Evolutionary conservation across 2,113 vertebrate genomes (phyloP).

Genomic region (Urocolius indicus): DNA sequence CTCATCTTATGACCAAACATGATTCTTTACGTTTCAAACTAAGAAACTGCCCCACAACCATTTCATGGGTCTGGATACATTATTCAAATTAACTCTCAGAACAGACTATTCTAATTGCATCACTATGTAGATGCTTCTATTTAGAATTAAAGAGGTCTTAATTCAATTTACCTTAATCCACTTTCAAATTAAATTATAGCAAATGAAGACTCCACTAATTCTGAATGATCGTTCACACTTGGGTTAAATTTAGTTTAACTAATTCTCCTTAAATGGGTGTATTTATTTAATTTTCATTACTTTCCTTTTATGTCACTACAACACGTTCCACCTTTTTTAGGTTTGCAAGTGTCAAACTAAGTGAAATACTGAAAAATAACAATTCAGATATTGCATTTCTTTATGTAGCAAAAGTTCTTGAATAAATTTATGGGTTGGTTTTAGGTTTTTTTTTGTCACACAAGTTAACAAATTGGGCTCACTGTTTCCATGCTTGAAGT

Average conservation of each 20-base stretch:
- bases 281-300: constrained; percentile 21
- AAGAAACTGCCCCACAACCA: background rate
- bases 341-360: background rate
- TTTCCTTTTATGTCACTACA: background rate
- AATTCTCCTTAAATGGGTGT: background rate
- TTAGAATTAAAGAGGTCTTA: constrained; percentile 39
- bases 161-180: constrained; percentile 64
- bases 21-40: background rate
- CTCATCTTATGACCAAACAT: background rate
- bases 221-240: constrained; percentile 46
- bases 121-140: constrained; percentile 29
- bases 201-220: constrained; percentile 55
- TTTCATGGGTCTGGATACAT: background rate
- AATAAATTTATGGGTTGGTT: background rate
- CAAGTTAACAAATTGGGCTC: background rate
- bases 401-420: background rate
- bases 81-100: constrained; percentile 24
- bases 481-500: background rate
- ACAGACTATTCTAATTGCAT: constrained; percentile 21
- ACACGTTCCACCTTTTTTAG: background rate
- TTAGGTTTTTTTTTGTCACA: background rate
- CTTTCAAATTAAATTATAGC: constrained; percentile 42
- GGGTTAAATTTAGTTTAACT: constrained; percentile 45
- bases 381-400: background rate
- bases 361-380: background rate